Evolutionary conservation across 2,113 vertebrate genomes (phyloP).

Genomic region (Cervus canadensis): DNA sequence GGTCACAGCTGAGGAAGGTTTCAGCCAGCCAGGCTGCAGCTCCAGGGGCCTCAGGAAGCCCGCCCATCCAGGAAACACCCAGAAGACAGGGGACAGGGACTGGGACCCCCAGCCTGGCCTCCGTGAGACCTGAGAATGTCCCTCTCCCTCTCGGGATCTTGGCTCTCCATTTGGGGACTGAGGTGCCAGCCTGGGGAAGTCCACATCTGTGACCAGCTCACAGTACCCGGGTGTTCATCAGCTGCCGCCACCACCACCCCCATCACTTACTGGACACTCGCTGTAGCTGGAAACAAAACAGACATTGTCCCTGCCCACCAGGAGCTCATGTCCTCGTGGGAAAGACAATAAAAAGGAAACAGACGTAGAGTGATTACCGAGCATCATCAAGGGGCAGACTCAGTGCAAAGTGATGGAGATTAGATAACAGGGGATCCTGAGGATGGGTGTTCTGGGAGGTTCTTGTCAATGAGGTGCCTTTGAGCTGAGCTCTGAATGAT

Average conservation of each 20-base stretch:
- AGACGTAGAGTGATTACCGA: rapidly evolving
- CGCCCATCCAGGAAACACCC: not conserved
- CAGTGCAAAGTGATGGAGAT: not conserved
- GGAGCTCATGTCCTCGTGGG: not conserved
- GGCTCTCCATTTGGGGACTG: not conserved
- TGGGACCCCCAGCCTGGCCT: not conserved
- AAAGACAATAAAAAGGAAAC: not conserved
- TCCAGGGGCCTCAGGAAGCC: not conserved
- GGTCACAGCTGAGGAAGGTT: not conserved
- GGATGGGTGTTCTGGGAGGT: not conserved
- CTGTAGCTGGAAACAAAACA: not conserved
- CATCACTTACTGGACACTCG: not conserved
- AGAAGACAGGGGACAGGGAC: not conserved
- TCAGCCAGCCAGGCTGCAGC: not conserved
- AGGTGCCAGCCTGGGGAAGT: not conserved
- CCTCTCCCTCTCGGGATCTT: not conserved
- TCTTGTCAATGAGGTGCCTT: not conserved
- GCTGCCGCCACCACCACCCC: rapidly evolving
- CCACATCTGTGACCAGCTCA: not conserved
- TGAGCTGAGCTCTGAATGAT: not conserved
- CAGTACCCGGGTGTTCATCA: not conserved
- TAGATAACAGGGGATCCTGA: rapidly evolving
- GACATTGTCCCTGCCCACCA: not conserved
- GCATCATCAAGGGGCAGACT: not conserved
- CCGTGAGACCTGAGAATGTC: not conserved